Conservation (phyloP, 1,140 invertebrate species). For the Eufriesea mexicana region DNA sequence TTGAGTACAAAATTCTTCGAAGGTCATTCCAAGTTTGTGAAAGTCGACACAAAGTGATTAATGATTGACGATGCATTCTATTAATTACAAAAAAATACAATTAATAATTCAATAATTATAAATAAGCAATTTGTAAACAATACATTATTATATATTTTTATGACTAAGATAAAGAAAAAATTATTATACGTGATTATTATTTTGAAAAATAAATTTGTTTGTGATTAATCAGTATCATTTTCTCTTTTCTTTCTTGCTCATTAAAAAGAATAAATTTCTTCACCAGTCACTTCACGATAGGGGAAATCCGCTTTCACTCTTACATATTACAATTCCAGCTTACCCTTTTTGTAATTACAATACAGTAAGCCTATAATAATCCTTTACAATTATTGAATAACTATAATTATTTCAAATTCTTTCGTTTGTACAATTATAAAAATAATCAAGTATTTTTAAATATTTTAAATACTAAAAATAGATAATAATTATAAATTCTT, state of each 20-base stretch:
- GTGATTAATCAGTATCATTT: neutral
- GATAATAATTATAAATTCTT: neutral
- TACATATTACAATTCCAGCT: too few relatives aligned
- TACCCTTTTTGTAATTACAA: neutral
- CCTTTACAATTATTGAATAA: neutral
- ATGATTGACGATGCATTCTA: slow-evolving; percentile 11
- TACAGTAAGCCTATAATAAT: neutral
- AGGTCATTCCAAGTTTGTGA: neutral
- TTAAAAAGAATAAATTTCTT: neutral
- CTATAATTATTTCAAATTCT: too few relatives aligned
- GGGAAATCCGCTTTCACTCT: neutral
- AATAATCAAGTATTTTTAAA: neutral
- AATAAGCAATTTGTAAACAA: too few relatives aligned
- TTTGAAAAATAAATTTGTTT: neutral
- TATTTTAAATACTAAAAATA: neutral
- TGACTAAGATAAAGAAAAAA: too few relatives aligned
- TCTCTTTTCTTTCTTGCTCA: too few relatives aligned
- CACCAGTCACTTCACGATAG: neutral
- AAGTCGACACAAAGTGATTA: neutral
- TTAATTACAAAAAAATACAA: neutral
- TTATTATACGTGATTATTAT: too few relatives aligned
- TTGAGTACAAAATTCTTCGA: slow-evolving; percentile 10
- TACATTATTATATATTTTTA: too few relatives aligned
- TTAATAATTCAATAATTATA: neutral
- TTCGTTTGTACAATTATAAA: neutral